Evolutionary conservation across 2,888 invertebrate species (phyloP), one percentile per base, ranked within the genome.

Genomic region (Sarcophaga caerulescens): DNA sequence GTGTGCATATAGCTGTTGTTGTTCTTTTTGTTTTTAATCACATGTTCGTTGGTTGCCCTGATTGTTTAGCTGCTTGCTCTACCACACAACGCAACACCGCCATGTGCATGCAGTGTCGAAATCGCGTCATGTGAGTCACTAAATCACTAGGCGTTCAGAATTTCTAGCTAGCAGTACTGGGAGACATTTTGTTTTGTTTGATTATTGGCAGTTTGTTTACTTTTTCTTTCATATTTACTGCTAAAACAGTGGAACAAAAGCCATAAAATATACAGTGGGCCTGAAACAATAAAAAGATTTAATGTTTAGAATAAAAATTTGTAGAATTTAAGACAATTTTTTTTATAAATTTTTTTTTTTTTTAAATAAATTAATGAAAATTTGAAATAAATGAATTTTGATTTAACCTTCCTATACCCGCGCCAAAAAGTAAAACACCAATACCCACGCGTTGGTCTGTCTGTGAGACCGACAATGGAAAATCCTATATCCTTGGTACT

Each of bases 121-220:
- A 90, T 91, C 92, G 93, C 93, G 93, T 93, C 92, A 93, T 92
- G 90, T 92, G 92, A 93, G 93, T 93, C 92, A 92, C 92, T 89
- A 91, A 90, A 90, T 85, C 85, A 92, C 87, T 87, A 91, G 92
- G 93, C 90, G 81, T 78, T 21, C 92, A 93, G 74, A 52, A 82
- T 59, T 71, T 52, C 47, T 0, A 78, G 78, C 4, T 12, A 12
- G 19, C 23, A 3, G 1, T 14, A 65, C 60, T 84, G 86, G 86
- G 79, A 86, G 85, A 86, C 83, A 86, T 80, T 85, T 83, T 81
- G 78, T 81, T 85, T 85, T 78, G 35, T 11, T 60, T 52, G 35
- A 8, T 35, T 73, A 52, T 14, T 77, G 19, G 44, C 60, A 65
- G 19, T 81, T 71, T 78, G 25, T 83, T 71, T 78, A 44, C 14